These are phyloP conservation scores for Cerastis leucographa DNA, from an alignment of 2,888 invertebrate species.

Conservation along the genomic window DNA sequence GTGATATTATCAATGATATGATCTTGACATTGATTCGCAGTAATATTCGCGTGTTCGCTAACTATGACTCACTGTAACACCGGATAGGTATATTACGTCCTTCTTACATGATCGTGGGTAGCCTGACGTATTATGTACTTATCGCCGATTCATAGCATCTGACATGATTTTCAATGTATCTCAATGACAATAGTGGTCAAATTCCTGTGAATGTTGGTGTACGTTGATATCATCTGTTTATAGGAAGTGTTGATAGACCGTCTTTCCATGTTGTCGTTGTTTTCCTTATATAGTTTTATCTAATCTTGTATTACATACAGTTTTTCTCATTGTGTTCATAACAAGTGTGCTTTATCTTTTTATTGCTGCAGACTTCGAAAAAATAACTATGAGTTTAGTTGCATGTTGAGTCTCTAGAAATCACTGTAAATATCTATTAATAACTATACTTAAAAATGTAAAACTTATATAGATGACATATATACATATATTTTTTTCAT, in stretches of 20 bases:
- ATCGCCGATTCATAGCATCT: slow-evolving; percentile 40
- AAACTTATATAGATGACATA: too few relatives aligned
- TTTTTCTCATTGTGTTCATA: slow-evolving; percentile 43
- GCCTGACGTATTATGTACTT: slow-evolving; percentile 56
- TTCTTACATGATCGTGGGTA: slow-evolving; percentile 60
- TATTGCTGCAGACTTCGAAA: slow-evolving; percentile 31
- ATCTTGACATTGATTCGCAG: slow-evolving; percentile 81
- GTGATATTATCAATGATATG: slow-evolving; percentile 71
- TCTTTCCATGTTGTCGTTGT: slow-evolving; percentile 43
- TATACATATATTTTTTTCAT: too few relatives aligned
- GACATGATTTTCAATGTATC: slow-evolving; percentile 41
- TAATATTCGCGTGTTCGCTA: slow-evolving; percentile 63
- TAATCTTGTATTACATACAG: slow-evolving; percentile 29
- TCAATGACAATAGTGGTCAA: slow-evolving; percentile 26
- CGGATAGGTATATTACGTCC: slow-evolving; percentile 72
- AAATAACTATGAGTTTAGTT: slow-evolving; percentile 12
- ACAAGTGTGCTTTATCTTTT: slow-evolving; percentile 32
- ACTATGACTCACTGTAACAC: slow-evolving; percentile 76
- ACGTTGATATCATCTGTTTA: slow-evolving; percentile 31
- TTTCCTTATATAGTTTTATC: slow-evolving; percentile 53
- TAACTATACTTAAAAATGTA: too few relatives aligned
- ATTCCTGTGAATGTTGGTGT: slow-evolving; percentile 23
- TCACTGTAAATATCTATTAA: too few relatives aligned
- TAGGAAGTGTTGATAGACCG: slow-evolving; percentile 27
- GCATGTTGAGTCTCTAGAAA: neutral